Percentiles rank a stretch among this genome's conserved stretches.
phyloP scores from a whole-genome alignment of 2,888 invertebrate species.

The Cepaea hortensis region DNA sequence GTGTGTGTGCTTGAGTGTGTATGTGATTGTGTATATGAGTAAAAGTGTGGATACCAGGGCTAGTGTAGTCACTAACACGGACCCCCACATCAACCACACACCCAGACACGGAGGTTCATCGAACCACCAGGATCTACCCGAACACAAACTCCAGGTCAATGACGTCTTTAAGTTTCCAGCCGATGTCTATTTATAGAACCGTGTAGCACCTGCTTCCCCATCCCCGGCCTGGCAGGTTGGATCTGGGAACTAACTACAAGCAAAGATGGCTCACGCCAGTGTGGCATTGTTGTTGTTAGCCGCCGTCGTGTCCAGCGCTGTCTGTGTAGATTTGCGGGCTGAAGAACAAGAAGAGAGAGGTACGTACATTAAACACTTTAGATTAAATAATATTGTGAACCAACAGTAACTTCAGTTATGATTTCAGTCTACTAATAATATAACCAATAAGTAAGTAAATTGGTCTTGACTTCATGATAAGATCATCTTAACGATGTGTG shows the following conservation, averaged over 20 bases:
- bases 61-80: too few relatives aligned
- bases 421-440: background rate
- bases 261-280: constrained; percentile 5
- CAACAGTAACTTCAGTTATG: background rate
- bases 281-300: background rate
- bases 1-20: too few relatives aligned
- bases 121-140: too few relatives aligned
- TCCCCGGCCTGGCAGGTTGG: background rate
- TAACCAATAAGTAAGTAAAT: background rate
- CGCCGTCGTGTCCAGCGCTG: background rate
- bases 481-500: background rate
- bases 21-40: too few relatives aligned
- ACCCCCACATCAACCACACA: too few relatives aligned
- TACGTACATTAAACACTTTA: background rate
- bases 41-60: too few relatives aligned
- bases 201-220: background rate
- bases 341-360: constrained; percentile 34
- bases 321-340: constrained; percentile 13
- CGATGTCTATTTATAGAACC: background rate
- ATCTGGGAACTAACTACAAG: background rate
- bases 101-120: too few relatives aligned
- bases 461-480: background rate
- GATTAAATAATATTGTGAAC: background rate
- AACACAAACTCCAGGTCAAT: background rate
- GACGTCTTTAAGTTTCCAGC: background rate